Conservation (phyloP, 1,140 invertebrate species). For the Atopsyche davidsoni region DNA sequence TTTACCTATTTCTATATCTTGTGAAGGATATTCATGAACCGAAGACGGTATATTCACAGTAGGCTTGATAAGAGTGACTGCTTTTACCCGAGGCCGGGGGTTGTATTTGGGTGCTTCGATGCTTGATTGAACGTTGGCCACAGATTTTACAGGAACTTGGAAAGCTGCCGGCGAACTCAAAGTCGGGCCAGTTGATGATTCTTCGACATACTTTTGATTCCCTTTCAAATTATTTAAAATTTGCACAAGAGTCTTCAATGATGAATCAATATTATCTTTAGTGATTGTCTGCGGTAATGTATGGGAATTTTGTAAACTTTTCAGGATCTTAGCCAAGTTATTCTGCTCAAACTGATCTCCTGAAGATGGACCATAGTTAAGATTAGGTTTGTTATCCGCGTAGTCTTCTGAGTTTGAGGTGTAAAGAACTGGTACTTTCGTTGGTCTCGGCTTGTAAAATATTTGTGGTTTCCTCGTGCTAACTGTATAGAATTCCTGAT, state of each 20-base stretch:
- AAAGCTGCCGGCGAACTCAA: conserved; percentile 41
- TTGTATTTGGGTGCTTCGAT: conserved; percentile 27
- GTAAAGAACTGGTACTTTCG: conserved; percentile 6
- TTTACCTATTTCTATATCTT: conserved; percentile 27
- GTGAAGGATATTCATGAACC: conserved; percentile 26
- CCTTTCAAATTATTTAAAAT: conserved; percentile 62
- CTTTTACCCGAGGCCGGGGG: conserved; percentile 29
- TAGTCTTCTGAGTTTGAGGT: conserved; percentile 13
- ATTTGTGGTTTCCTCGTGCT: conserved; percentile 22
- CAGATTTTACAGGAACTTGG: conserved; percentile 28
- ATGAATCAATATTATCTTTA: conserved; percentile 68
- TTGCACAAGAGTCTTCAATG: conserved; percentile 66
- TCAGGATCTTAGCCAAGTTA: conserved; percentile 48
- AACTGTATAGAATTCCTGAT: conserved; percentile 7
- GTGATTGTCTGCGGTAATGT: conserved; percentile 66
- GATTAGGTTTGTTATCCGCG: conserved; percentile 6
- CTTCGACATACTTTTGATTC: conserved; percentile 38
- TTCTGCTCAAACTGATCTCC: conserved; percentile 31
- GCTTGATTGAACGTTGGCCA: conserved; percentile 22
- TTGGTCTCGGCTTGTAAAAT: conserved; percentile 12
- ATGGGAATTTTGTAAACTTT: conserved; percentile 64
- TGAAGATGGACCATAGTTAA: conserved; percentile 25
- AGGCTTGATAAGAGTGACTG: conserved; percentile 31
- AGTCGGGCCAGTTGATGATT: conserved; percentile 4
- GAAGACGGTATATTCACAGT: conserved; percentile 13